phyloP scores from a whole-genome alignment of 2,888 invertebrate species.

The Lampropteryx suffumata region DNA sequence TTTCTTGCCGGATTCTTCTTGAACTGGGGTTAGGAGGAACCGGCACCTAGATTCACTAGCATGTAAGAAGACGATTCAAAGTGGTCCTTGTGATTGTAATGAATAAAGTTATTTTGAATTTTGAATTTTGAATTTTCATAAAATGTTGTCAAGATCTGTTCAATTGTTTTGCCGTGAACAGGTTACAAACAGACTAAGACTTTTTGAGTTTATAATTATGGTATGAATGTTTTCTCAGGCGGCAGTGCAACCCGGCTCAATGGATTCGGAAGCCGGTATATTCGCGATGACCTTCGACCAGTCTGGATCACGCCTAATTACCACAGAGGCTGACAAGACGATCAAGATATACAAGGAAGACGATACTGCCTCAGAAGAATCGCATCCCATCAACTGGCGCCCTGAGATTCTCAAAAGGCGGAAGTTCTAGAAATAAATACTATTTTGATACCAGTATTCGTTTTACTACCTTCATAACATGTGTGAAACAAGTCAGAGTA shows the following conservation, averaged over 20 bases:
- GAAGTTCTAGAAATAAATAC: conserved; percentile 85
- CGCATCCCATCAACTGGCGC: conserved; percentile 98
- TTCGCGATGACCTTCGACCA: conserved; percentile 98
- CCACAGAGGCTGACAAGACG: conserved; percentile 99
- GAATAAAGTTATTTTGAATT: too few species aligned
- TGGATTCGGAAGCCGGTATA: conserved; percentile 99
- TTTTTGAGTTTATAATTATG: too few species aligned
- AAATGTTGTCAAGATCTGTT: too few species aligned
- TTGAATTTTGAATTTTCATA: too few species aligned
- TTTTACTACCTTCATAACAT: neutral
- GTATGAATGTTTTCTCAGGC: conserved; percentile 84
- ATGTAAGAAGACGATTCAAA: too few species aligned
- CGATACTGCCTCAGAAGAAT: conserved; percentile 96
- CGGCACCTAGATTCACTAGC: too few species aligned
- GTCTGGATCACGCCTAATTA: conserved; percentile 96
- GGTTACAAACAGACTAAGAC: too few species aligned
- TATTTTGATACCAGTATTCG: conserved; percentile 4
- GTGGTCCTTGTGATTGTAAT: too few species aligned
- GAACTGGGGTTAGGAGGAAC: too few species aligned
- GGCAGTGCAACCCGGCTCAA: conserved; percentile 98
- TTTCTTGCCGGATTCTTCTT: too few species aligned
- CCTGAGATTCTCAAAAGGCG: conserved; percentile 97
- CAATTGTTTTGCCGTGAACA: too few species aligned
- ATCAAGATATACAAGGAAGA: conserved; percentile 99
- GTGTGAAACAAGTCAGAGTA: too few species aligned